phyloP scores from a whole-genome alignment of 2,888 invertebrate species.

The Bellardia pandia region DNA sequence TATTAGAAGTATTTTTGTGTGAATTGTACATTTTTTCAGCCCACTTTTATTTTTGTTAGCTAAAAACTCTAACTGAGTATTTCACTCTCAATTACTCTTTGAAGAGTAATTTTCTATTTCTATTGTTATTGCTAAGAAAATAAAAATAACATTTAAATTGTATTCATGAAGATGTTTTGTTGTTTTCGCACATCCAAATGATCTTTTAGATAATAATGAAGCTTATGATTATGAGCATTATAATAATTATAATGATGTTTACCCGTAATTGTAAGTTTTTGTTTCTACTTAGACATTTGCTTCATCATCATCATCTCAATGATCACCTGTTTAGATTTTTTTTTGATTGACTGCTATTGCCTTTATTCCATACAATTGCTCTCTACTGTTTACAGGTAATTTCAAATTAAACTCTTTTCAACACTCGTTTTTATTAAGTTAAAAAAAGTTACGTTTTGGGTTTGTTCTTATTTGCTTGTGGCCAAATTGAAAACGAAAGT shows the following conservation, averaged over 20 bases:
- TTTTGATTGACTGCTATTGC: background rate
- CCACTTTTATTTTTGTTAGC: conserved; percentile 25
- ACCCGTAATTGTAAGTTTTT: conserved; percentile 6
- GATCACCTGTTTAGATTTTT: conserved; percentile 10
- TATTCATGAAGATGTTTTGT: conserved; percentile 40
- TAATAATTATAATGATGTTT: conserved; percentile 47
- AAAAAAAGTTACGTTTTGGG: background rate
- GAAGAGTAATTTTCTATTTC: conserved; percentile 57
- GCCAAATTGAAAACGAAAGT: background rate
- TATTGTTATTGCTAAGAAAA: conserved; percentile 35
- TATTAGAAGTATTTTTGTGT: conserved; percentile 44
- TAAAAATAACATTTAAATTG: conserved; percentile 32
- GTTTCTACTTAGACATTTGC: conserved; percentile 19
- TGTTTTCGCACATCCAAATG: conserved; percentile 12
- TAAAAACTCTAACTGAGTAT: conserved; percentile 52
- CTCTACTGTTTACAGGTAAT: background rate
- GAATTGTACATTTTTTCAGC: background rate
- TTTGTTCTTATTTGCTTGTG: background rate
- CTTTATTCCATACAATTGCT: background rate
- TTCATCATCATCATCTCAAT: conserved; percentile 12
- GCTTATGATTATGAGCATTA: conserved; percentile 1
- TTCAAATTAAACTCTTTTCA: background rate
- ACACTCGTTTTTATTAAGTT: background rate
- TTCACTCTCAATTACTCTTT: conserved; percentile 69
- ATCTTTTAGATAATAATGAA: conserved; percentile 17